Conservation (phyloP, 2,888 invertebrate genomes). For the Eucriotettix oculatus region DNA sequence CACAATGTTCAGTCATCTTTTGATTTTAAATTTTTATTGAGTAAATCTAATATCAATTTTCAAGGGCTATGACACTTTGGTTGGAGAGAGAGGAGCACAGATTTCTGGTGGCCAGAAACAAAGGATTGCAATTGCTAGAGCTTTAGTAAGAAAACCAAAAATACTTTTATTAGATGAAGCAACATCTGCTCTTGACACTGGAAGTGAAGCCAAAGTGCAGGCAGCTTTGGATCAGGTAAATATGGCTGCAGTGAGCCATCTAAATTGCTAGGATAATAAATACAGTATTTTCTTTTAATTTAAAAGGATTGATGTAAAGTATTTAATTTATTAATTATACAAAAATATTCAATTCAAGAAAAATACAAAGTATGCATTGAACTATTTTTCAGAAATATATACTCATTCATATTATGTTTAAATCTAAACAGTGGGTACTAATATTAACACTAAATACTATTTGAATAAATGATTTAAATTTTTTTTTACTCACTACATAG, state of each 20-base stretch:
- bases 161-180: constrained; percentile 73
- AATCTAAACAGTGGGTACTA: no score
- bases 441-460: no score
- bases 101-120: constrained; percentile 83
- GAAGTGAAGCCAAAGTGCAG: constrained; percentile 75
- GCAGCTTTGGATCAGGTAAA: constrained; percentile 50
- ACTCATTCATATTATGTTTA: no score
- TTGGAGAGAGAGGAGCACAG: constrained; percentile 69
- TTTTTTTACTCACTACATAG: no score
- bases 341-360: no score
- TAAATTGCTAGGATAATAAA: not conserved
- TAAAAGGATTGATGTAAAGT: not conserved
- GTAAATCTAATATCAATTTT: constrained; percentile 10
- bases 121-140: constrained; percentile 76
- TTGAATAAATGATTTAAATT: no score
- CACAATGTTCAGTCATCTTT: no score
- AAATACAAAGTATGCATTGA: no score
- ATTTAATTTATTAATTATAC: no score
- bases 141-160: constrained; percentile 60
- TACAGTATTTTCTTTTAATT: not conserved
- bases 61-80: constrained; percentile 61
- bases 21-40: not conserved
- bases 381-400: no score
- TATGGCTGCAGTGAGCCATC: constrained; percentile 12
- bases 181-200: constrained; percentile 74